Evolutionary conservation across 2,797 vertebrate species (phyloP).

Genomic region (Notamacropus eugenii): DNA sequence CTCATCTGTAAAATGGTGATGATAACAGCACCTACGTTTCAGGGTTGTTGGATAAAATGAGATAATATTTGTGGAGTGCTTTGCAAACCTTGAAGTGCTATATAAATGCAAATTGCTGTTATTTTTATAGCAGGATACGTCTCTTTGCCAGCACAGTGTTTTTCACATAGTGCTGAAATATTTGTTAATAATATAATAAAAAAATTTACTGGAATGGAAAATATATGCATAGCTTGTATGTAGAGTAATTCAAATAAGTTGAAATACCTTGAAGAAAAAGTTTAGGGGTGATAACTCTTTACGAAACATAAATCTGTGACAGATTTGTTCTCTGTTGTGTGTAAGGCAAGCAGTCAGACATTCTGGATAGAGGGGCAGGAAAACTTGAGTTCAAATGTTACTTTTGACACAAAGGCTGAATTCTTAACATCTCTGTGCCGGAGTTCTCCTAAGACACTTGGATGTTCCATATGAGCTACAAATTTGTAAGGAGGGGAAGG

Average conservation of each 20-base stretch:
- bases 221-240: not conserved
- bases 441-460: not conserved
- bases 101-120: not conserved
- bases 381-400: not conserved
- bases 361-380: not conserved
- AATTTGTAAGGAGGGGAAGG: not conserved
- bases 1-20: not conserved
- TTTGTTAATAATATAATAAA: not conserved
- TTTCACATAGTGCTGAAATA: too few species aligned
- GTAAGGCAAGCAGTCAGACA: not conserved
- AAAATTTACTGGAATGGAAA: not conserved
- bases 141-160: not conserved
- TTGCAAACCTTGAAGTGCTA: not conserved
- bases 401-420: not conserved
- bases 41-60: not conserved
- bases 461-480: not conserved
- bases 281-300: not conserved
- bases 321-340: not conserved
- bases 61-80: not conserved
- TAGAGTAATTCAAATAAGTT: not conserved
- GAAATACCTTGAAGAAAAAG: not conserved
- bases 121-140: not conserved
- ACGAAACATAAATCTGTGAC: not conserved
- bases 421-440: not conserved
- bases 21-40: not conserved